Evolutionary conservation across 2,888 invertebrate genomes (phyloP).

Genomic region (Cancer borealis): DNA sequence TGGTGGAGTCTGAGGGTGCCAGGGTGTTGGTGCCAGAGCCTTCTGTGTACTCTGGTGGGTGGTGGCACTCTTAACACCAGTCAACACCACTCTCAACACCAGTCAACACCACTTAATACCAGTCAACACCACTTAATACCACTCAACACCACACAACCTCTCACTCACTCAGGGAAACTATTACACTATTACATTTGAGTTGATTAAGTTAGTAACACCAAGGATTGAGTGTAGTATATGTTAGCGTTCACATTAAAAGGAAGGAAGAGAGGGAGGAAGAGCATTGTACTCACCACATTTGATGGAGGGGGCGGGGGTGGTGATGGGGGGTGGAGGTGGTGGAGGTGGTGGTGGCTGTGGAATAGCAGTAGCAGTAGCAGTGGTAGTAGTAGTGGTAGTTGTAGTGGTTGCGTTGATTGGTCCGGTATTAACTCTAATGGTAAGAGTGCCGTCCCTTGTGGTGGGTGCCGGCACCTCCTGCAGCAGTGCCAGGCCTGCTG

Average conservation of each 20-base stretch:
- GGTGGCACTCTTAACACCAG: background rate
- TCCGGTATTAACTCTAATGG: constrained; percentile 66
- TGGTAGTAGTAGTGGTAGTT: background rate
- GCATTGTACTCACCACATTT: constrained; percentile 57
- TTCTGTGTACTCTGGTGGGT: background rate
- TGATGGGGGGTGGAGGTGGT: background rate
- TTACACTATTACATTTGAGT: no score
- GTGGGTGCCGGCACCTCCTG: background rate
- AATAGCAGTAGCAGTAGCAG: background rate
- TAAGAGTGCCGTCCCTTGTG: constrained; percentile 49
- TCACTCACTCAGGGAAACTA: no score
- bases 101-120: no score
- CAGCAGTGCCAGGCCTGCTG: background rate
- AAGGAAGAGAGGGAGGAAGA: background rate
- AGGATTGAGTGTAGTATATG: background rate
- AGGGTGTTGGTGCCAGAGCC: constrained; percentile 15
- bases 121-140: no score
- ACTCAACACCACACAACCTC: no score
- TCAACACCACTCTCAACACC: background rate
- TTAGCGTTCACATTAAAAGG: background rate
- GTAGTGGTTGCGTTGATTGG: constrained; percentile 45
- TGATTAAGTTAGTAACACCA: background rate
- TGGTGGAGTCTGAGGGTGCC: constrained; percentile 3
- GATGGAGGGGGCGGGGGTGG: constrained; percentile 53
- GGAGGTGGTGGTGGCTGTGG: background rate